Percentiles rank a stretch among this genome's conserved stretches.
Evolutionary conservation across 1,140 invertebrate genomes (phyloP).

Genomic region (Cotesia vestalis): DNA sequence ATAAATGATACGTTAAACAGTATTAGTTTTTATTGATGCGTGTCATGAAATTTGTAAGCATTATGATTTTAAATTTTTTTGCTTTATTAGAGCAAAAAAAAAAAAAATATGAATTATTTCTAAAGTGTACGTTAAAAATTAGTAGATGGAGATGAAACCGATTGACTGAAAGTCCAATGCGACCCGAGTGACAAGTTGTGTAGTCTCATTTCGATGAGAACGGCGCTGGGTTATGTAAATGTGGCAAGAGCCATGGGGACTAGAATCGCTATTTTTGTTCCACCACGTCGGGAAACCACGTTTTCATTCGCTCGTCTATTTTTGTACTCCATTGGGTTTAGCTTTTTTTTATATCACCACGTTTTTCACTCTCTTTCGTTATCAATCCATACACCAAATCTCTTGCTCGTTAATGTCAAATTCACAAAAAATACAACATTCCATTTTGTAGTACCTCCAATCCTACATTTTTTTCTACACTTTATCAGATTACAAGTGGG

Average conservation of each 20-base stretch:
- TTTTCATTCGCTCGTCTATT: conserved; percentile 47
- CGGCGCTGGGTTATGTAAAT: conserved; percentile 48
- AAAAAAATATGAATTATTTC: too few relatives aligned
- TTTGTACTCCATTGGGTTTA: conserved; percentile 29
- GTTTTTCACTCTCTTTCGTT: conserved; percentile 34
- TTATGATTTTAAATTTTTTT: too few relatives aligned
- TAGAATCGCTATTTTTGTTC: conserved; percentile 47
- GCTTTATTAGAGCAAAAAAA: too few relatives aligned
- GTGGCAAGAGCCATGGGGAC: conserved; percentile 35
- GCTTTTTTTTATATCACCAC: conserved; percentile 28
- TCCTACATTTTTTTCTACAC: too few relatives aligned
- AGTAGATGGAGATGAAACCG: background rate
- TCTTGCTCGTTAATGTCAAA: conserved; percentile 7
- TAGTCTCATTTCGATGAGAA: conserved; percentile 11
- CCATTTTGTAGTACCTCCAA: too few relatives aligned
- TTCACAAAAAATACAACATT: conserved; percentile 9
- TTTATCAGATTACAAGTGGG: too few relatives aligned
- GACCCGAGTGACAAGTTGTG: background rate
- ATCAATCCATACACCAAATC: conserved; percentile 19
- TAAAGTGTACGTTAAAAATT: background rate
- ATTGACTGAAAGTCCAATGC: background rate
- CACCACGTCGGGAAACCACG: conserved; percentile 45
- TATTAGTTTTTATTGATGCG: too few relatives aligned
- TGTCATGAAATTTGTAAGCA: too few relatives aligned
- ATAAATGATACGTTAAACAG: background rate